These are phyloP conservation scores for Meda fulgida DNA, from an alignment of 2,797 vertebrate species.

Conservation along the genomic window DNA sequence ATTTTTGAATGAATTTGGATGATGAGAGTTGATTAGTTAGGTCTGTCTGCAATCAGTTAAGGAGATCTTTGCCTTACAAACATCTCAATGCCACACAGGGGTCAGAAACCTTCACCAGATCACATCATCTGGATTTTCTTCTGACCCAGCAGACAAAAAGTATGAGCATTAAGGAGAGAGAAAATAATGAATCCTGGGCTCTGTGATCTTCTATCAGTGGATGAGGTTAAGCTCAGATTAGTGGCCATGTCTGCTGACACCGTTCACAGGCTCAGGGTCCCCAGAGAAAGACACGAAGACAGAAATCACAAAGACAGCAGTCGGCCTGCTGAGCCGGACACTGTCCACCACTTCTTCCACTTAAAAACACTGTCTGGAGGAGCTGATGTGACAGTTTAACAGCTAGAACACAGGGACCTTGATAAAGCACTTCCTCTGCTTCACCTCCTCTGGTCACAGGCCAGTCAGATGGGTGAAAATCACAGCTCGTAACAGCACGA, in stretches of 20 bases:
- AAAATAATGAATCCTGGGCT: slow-evolving; percentile 54
- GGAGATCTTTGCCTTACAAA: not conserved
- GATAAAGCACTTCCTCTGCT: slow-evolving; percentile 21
- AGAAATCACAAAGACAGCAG: slow-evolving; percentile 24
- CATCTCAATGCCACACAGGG: not conserved
- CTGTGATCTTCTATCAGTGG: slow-evolving; percentile 42
- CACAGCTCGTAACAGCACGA: not conserved
- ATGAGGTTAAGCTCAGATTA: slow-evolving; percentile 70
- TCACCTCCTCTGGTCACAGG: slow-evolving; percentile 15
- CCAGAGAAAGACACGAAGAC: slow-evolving; percentile 24
- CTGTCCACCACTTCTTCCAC: not conserved
- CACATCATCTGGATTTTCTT: not conserved
- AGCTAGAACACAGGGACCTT: slow-evolving; percentile 13
- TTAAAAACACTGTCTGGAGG: not conserved
- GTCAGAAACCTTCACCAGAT: slow-evolving; percentile 10
- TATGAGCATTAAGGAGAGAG: slow-evolving; percentile 51
- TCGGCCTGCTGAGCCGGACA: not conserved
- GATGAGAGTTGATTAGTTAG: not conserved
- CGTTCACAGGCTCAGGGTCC: slow-evolving; percentile 28
- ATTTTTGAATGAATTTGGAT: not conserved
- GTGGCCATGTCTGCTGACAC: slow-evolving; percentile 56
- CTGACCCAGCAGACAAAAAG: slow-evolving; percentile 34
- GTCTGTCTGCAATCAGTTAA: not conserved
- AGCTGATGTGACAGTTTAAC: not conserved
- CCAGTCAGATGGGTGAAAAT: not conserved